phyloP scores from a whole-genome alignment of 2,888 invertebrate genomes.

The Brachynemurus nebulosus region DNA sequence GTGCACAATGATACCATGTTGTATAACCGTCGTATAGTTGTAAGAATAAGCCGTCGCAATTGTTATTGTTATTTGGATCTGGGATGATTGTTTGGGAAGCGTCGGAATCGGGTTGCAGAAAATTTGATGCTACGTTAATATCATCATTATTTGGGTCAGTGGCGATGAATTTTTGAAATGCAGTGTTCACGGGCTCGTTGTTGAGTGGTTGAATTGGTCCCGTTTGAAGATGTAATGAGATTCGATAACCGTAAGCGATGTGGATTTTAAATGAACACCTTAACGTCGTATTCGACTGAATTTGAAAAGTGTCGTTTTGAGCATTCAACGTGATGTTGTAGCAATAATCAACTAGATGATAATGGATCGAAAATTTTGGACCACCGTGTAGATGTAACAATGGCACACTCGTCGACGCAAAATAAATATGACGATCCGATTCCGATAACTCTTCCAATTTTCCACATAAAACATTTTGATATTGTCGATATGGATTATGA shows the following conservation, averaged over 20 bases:
- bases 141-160: not conserved
- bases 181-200: constrained; percentile 1
- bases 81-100: no score
- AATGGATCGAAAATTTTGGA: constrained; percentile 51
- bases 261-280: constrained; percentile 55
- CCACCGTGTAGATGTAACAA: constrained; percentile 43
- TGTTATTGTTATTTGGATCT: not conserved
- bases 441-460: constrained; percentile 52
- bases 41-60: constrained; percentile 43
- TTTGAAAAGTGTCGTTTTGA: constrained; percentile 50
- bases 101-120: no score
- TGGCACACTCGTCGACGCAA: constrained; percentile 35
- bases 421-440: constrained; percentile 45
- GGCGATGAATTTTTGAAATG: not conserved
- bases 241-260: constrained; percentile 54
- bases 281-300: constrained; percentile 42
- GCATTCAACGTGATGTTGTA: constrained; percentile 51
- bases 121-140: not conserved
- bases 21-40: constrained; percentile 42
- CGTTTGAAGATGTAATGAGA: constrained; percentile 46
- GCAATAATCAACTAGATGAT: constrained; percentile 56
- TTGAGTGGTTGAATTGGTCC: constrained; percentile 25
- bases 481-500: constrained; percentile 21
- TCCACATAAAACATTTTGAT: constrained; percentile 42
- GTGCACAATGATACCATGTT: constrained; percentile 45